Base-by-base conservation (phyloP, 2,888 invertebrate genomes). In the Lingula anatina region DNA sequence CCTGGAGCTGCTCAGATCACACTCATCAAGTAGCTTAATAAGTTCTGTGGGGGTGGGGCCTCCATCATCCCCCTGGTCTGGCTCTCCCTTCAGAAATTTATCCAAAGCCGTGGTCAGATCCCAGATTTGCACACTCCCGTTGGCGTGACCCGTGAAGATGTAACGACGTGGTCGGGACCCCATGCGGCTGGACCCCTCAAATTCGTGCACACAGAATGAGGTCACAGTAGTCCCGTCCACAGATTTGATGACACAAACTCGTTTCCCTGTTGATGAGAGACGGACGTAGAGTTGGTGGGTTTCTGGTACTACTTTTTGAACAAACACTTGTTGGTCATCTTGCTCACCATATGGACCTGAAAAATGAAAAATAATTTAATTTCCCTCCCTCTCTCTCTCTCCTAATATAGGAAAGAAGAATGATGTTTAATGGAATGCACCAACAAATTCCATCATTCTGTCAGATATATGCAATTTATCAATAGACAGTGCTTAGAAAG, bases 221-320 rank as follows among this genome's bases (percentile, higher is more conserved):
- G 91, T 93, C 49, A 99, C 91, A 15, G 88, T 87, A 12, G 91
- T 90, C 1, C 88, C 87, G 80, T 97, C 97, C 20, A 96, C 93
- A 0, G 96, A 91, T 63, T 89, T 87, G 58, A 97, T 92, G 4
- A 91, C 88, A 78, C 95, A 96, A 23, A 96, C 90, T 64, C 95
- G 88, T 77, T 91, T 91, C 0, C 96, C 96, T 76, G 91, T 94
- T 0, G 95, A 95, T 1, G 97, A 95, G 40, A 95, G 80, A 47
- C 97, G 83, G 12, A 97, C 92, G 75, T 92, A 96, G 24, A 97
- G 78, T 56, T 92, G 91, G 76, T 95, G 93, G 0, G 95, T 93
- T 72, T 96, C 95, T 1, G 96, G 96, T 15, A 97, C 91, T 12
- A 97, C 90, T 81, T 95, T 94, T 78, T 97, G 97, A 43, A 99